Evolutionary conservation across 2,113 vertebrate genomes (phyloP), one percentile per base, ranked within the genome.

Genomic region (Aegithalos caudatus): DNA sequence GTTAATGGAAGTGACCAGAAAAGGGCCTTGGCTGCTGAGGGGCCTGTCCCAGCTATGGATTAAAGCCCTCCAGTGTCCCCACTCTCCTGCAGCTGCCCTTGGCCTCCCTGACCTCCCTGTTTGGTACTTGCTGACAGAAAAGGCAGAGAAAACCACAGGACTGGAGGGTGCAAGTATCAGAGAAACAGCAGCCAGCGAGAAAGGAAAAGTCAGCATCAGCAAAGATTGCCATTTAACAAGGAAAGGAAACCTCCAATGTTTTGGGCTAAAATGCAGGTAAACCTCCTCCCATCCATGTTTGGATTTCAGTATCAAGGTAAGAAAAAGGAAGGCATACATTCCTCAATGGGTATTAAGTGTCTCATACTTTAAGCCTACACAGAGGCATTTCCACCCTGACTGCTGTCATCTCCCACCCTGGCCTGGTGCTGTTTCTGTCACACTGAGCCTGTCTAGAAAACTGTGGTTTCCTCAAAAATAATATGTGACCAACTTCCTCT

Each of bases 401-500:
- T 86, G 7, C 4, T 37, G 14, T 23, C 33, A 45, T 56, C 54
- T 45, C 81, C 22, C 16, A 2, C 6, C 19, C 62, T 73, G 44
- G 40, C 48, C 42, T n/a, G 57, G 10, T 37, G 70, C 73, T n/a
- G 2, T 22, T 57, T 62, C 74, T 82, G 74, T 40, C 84, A 61
- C 28, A 29, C 80, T 27, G 31, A 78, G 80, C 50, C 54, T 65
- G 24, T 20, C 89, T 62, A 28, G 54, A 89, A 88, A 69, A 60
- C 14, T 73, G 66, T 57, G 92, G 92, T 76, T 94, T 95, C 85
- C 58, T 79, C 77, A 94, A 94, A 79, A 93, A 86, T 51, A 89
- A 2, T 4, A 12, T 13, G 28, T 45, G 58, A 82, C 40, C 65
- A 40, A 69, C 79, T 90, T 72, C 83, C 83, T 83, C 47, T 11